Evolutionary conservation across 2,888 invertebrate genomes (phyloP).

Genomic region (Ypsolopha sequella): DNA sequence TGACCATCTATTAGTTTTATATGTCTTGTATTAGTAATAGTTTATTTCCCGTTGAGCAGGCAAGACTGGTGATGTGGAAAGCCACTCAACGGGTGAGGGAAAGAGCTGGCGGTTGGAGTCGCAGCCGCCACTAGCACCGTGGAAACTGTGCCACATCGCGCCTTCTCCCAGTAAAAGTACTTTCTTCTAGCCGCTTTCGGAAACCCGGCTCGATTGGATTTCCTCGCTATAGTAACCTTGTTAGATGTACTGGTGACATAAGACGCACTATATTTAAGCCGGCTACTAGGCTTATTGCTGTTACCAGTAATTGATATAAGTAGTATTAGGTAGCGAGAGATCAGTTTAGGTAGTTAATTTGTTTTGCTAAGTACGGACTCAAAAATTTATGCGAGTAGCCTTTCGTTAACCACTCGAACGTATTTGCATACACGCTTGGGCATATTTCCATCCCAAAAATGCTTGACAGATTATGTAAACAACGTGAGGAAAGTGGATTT

Average conservation of each 20-base stretch:
- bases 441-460: too few species aligned
- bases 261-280: conserved; percentile 47
- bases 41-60: conserved; percentile 20
- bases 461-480: too few species aligned
- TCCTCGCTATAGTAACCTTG: conserved; percentile 57
- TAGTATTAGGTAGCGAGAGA: conserved; percentile 4
- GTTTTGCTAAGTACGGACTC: too few species aligned
- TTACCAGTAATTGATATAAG: neutral
- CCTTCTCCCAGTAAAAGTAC: conserved; percentile 65
- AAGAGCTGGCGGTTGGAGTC: conserved; percentile 7
- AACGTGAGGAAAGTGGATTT: too few species aligned
- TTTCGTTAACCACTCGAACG: too few species aligned
- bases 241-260: conserved; percentile 50
- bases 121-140: conserved; percentile 19
- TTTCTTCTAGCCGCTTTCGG: conserved; percentile 67
- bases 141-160: conserved; percentile 63
- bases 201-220: conserved; percentile 52
- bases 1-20: neutral
- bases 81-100: conserved; percentile 19
- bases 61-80: conserved; percentile 33
- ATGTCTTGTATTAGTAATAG: neutral
- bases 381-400: too few species aligned
- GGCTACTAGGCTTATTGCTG: neutral
- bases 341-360: too few species aligned
- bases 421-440: too few species aligned